Conservation (phyloP, 2,113 vertebrate genomes). For the Madoqua kirkii region DNA sequence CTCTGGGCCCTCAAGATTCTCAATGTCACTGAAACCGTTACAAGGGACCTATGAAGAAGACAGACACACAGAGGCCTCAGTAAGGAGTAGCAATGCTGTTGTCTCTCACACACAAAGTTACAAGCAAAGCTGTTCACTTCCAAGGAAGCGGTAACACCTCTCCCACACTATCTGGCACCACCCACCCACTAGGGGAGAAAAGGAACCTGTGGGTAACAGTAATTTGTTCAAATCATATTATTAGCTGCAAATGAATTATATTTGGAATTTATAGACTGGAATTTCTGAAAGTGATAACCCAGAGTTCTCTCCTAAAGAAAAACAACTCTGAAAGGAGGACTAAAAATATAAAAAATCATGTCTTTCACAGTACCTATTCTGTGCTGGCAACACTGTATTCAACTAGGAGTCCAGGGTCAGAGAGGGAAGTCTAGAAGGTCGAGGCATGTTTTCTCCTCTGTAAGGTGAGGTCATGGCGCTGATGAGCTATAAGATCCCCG, state of each 20-base stretch:
- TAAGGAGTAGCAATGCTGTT: rapidly evolving
- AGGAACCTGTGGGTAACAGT: neutral
- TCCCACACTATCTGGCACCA: neutral
- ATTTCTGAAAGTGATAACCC: neutral
- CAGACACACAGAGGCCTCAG: neutral
- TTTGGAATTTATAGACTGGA: neutral
- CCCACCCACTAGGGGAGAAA: neutral
- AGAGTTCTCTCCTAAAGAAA: neutral
- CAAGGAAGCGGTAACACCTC: neutral
- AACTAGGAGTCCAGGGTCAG: neutral
- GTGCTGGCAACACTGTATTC: rapidly evolving
- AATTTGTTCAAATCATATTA: neutral
- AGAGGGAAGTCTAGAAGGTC: neutral
- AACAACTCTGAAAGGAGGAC: neutral
- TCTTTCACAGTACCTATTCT: neutral
- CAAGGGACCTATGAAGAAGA: conserved; percentile 90
- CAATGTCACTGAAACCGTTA: conserved; percentile 96
- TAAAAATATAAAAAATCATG: neutral
- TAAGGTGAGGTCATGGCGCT: neutral
- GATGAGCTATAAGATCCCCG: neutral
- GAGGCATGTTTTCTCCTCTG: neutral
- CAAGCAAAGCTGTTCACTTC: neutral
- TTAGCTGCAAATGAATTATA: neutral
- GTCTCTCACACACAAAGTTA: neutral
- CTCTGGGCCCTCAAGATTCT: conserved; percentile 92